Conservation (phyloP, 1,140 invertebrate genomes). For the Berghia stephanieae region DNA sequence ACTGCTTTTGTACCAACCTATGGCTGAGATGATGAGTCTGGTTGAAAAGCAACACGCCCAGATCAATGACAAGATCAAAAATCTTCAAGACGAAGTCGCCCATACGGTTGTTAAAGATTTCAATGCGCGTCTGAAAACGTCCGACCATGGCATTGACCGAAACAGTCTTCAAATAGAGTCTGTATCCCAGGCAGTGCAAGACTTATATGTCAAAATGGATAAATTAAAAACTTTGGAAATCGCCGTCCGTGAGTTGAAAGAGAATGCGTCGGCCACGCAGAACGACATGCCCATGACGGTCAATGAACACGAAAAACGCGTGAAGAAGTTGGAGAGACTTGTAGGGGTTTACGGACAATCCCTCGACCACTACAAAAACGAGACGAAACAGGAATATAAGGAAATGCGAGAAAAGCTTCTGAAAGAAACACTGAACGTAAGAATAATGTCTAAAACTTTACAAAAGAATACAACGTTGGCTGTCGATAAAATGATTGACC, state of each 20-base stretch:
- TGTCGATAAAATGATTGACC: not conserved
- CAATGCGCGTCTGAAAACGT: not conserved
- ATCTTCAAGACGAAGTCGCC: constrained; percentile 22
- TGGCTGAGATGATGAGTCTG: constrained; percentile 38
- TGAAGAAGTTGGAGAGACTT: constrained; percentile 38
- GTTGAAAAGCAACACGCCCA: constrained; percentile 27
- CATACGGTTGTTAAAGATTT: not conserved
- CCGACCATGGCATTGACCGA: constrained; percentile 9
- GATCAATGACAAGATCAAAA: constrained; percentile 22
- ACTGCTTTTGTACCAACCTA: constrained; percentile 21
- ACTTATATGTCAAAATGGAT: constrained; percentile 16
- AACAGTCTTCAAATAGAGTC: constrained; percentile 30
- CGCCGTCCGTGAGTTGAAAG: constrained; percentile 36
- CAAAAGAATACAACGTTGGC: constrained; percentile 17
- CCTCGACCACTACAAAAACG: constrained; percentile 41
- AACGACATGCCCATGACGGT: not conserved
- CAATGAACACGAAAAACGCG: constrained; percentile 38
- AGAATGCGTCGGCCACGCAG: constrained; percentile 33
- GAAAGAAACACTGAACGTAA: constrained; percentile 26
- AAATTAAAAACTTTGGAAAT: constrained; percentile 18
- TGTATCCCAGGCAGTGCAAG: constrained; percentile 29
- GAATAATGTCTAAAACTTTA: not conserved
- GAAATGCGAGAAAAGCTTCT: constrained; percentile 31
- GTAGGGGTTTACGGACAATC: constrained; percentile 33
- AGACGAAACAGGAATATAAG: constrained; percentile 36